Evolutionary conservation across 2,888 invertebrate species (phyloP).

Genomic region (Leptinotarsa peninsularis): DNA sequence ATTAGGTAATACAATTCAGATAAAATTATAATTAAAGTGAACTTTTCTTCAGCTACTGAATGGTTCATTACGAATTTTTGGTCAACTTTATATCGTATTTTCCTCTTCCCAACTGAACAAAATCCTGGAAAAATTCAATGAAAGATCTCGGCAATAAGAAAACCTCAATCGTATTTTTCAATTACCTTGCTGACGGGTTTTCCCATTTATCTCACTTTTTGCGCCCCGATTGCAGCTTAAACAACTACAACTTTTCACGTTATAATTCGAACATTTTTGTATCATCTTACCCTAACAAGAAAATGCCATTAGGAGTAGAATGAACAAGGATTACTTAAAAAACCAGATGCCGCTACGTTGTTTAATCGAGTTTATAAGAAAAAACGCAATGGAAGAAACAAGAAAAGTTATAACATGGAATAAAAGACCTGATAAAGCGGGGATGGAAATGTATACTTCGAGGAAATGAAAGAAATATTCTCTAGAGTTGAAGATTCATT

Average conservation of each 20-base stretch:
- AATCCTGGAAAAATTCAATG: too few species aligned
- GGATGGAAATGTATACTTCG: neutral
- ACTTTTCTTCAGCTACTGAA: too few species aligned
- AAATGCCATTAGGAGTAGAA: conserved; percentile 1
- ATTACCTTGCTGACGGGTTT: conserved; percentile 5
- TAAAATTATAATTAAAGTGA: too few species aligned
- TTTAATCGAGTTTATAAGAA: conserved; percentile 6
- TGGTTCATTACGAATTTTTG: too few species aligned
- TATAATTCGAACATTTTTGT: conserved; percentile 9
- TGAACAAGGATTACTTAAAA: conserved; percentile 1
- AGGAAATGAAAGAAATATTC: conserved; percentile 6
- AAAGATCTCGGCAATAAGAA: too few species aligned
- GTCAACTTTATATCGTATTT: too few species aligned
- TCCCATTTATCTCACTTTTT: neutral
- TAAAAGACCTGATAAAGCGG: conserved; percentile 7
- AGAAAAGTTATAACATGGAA: conserved; percentile 1
- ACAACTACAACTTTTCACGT: conserved; percentile 2
- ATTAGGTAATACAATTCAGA: too few species aligned
- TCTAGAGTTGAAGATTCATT: neutral
- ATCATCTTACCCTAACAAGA: neutral
- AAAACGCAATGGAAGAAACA: conserved; percentile 8
- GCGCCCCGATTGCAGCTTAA: neutral
- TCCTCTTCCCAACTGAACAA: too few species aligned
- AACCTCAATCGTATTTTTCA: neutral
- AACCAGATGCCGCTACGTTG: conserved; percentile 15